Conservation (phyloP, 2,888 invertebrate species). For the Linnaemya vulpina region DNA sequence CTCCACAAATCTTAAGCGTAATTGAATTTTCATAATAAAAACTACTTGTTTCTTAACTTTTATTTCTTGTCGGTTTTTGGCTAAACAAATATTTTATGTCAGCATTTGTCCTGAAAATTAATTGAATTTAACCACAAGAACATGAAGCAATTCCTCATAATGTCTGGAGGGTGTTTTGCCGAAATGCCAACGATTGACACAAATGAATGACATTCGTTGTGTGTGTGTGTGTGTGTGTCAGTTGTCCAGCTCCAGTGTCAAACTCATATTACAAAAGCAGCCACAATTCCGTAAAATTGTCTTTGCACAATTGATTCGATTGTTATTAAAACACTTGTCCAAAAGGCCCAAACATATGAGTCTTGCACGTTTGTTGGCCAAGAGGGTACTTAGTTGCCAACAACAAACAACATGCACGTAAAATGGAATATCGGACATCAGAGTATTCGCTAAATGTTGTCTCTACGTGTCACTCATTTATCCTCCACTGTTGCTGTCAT, state of each 20-base stretch:
- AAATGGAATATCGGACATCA: conserved; percentile 70
- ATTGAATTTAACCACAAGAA: conserved; percentile 71
- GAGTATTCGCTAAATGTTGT: conserved; percentile 75
- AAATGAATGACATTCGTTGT: conserved; percentile 72
- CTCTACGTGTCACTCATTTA: conserved; percentile 81
- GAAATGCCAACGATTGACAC: conserved; percentile 43
- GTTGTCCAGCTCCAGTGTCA: conserved; percentile 1
- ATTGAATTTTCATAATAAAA: conserved; percentile 80
- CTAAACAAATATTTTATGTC: conserved; percentile 29
- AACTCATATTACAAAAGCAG: conserved; percentile 27
- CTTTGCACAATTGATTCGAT: conserved; percentile 51
- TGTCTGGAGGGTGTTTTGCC: conserved; percentile 48
- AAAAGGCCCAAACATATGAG: conserved; percentile 79
- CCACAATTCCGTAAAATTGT: conserved; percentile 19
- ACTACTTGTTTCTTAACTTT: conserved; percentile 48
- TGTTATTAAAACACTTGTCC: conserved; percentile 81
- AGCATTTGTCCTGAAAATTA: conserved; percentile 66
- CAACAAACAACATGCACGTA: conserved; percentile 8
- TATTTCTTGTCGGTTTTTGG: background rate
- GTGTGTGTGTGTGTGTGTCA: too few relatives aligned
- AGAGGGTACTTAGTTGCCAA: conserved; percentile 48
- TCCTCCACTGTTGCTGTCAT: conserved; percentile 69
- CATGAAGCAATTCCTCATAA: conserved; percentile 67
- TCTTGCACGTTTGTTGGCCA: conserved; percentile 61
- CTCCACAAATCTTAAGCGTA: conserved; percentile 78